These are phyloP conservation scores for Cenopis cana DNA, from an alignment of 2,888 invertebrate genomes.

Conservation along the genomic window DNA sequence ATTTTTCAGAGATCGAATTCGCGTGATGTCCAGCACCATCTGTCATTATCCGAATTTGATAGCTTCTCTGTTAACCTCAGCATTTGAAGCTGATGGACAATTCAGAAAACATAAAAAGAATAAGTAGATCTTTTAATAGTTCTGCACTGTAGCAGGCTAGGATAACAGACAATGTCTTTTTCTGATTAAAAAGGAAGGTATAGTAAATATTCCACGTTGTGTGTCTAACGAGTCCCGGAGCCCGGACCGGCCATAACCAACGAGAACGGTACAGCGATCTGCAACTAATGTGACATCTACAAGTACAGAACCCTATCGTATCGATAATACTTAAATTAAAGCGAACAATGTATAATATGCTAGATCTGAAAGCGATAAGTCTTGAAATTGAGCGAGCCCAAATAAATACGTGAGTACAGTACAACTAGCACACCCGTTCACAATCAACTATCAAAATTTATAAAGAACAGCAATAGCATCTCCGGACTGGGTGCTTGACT, in stretches of 20 bases:
- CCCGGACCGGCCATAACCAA: slow-evolving; percentile 69
- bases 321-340: slow-evolving; percentile 73
- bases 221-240: background rate
- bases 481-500: slow-evolving; percentile 3
- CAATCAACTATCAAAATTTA: slow-evolving; percentile 59
- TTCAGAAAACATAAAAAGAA: background rate
- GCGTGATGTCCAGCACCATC: slow-evolving; percentile 1
- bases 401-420: slow-evolving; percentile 72
- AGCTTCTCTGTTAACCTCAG: no score
- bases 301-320: slow-evolving; percentile 74
- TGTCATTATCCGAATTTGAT: background rate
- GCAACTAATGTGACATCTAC: slow-evolving; percentile 78
- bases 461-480: slow-evolving; percentile 14
- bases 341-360: slow-evolving; percentile 57
- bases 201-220: background rate
- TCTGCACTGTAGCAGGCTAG: background rate
- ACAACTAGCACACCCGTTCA: slow-evolving; percentile 71
- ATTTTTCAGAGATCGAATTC: background rate
- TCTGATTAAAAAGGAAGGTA: background rate
- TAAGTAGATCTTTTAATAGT: background rate
- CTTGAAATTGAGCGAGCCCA: slow-evolving; percentile 84
- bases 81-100: background rate
- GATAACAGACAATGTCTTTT: background rate
- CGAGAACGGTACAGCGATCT: slow-evolving; percentile 76
- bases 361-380: slow-evolving; percentile 81